A percentile compares a stretch with the other conserved stretches of the same genome.
Evolutionary conservation across 2,113 vertebrate species (phyloP).

Genomic region (Festucalex cinctus): DNA sequence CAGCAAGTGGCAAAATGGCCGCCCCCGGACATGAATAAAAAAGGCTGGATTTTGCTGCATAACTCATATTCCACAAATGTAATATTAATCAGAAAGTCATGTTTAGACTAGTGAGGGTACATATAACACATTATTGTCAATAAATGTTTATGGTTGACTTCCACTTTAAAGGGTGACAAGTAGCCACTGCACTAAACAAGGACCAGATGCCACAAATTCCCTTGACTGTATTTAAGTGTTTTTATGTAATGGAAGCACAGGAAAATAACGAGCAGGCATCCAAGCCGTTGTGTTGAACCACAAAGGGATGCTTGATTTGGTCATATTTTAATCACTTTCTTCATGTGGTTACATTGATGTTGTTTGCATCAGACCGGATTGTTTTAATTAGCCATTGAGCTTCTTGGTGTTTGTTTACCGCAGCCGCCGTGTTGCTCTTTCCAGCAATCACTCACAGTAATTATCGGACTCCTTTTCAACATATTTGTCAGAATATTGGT

Average conservation of each 20-base stretch:
- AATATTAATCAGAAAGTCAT: no score
- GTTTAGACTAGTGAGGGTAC: no score
- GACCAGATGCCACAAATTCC: no score
- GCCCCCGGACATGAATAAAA: no score
- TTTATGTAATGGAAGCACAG: background rate
- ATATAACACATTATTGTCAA: no score
- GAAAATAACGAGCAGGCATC: background rate
- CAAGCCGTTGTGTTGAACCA: background rate
- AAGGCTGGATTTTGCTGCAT: no score
- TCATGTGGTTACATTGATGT: conserved; percentile 4
- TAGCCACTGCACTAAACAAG: no score
- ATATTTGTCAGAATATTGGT: conserved; percentile 59
- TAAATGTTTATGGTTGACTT: no score
- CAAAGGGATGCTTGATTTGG: background rate
- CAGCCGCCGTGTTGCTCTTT: conserved; percentile 25
- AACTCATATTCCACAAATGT: no score
- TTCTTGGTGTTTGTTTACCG: conserved; percentile 31
- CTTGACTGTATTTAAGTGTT: background rate
- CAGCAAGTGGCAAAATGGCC: no score
- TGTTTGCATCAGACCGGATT: background rate
- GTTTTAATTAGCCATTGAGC: background rate
- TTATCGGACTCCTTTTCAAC: conserved; percentile 49
- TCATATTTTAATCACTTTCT: conserved; percentile 9
- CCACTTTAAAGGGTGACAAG: no score
- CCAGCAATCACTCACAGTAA: conserved; percentile 21